A percentile compares a stretch with the other conserved stretches of the same genome.
Evolutionary conservation across 2,888 invertebrate species (phyloP).

Genomic region (Meandrusa payeni): DNA sequence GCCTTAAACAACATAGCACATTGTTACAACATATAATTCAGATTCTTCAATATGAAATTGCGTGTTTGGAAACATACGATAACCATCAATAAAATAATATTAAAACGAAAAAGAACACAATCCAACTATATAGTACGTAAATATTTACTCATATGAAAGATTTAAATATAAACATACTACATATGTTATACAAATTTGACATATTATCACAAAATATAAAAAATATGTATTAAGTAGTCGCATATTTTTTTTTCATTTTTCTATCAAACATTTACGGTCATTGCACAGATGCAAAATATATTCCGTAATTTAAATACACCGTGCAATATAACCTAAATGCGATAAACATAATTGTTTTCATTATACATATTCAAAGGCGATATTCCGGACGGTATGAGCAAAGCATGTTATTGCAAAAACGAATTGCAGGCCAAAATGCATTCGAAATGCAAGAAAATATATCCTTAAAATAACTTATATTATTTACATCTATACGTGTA

Average conservation of each 20-base stretch:
- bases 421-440: conserved; percentile 43
- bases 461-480: conserved; percentile 34
- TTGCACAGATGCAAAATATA: conserved; percentile 4
- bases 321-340: neutral
- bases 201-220: conserved; percentile 21
- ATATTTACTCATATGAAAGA: too few relatives aligned
- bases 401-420: conserved; percentile 38
- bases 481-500: conserved; percentile 34
- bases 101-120: too few relatives aligned
- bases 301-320: neutral
- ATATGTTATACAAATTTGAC: neutral
- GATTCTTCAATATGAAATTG: too few relatives aligned
- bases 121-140: too few relatives aligned
- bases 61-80: too few relatives aligned
- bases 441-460: conserved; percentile 48
- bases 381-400: conserved; percentile 56
- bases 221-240: too few relatives aligned
- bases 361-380: conserved; percentile 32
- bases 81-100: too few relatives aligned
- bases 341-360: conserved; percentile 1
- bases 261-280: too few relatives aligned
- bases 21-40: conserved; percentile 6
- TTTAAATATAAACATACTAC: too few relatives aligned
- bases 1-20: conserved; percentile 27
- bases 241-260: too few relatives aligned